Conservation (phyloP, 92 coral and sea anemone genomes). For the Umimayanthus kanabou region DNA sequence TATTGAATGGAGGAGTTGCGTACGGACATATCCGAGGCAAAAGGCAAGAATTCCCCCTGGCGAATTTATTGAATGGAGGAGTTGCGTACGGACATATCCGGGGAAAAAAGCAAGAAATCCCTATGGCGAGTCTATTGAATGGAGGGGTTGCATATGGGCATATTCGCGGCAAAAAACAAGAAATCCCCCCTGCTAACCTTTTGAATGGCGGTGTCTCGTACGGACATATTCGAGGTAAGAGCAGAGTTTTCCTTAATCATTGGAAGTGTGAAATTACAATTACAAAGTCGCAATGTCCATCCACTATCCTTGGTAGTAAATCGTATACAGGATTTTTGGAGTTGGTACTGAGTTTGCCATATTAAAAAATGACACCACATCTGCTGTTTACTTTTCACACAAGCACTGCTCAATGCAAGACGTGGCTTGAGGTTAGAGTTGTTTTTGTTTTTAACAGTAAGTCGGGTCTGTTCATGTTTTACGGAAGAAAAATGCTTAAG, state of each 20-base stretch:
- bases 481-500: not conserved
- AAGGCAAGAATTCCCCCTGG: not conserved
- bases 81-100: not conserved
- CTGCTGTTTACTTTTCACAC: too few species aligned
- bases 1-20: conserved; percentile 14
- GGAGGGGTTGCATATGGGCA: conserved; percentile 11
- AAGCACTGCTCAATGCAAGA: too few species aligned
- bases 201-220: conserved; percentile 8
- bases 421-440: too few species aligned
- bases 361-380: too few species aligned
- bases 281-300: too few species aligned
- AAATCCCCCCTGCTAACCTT: not conserved
- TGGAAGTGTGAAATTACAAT: not conserved
- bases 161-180: not conserved
- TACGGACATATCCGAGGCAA: conserved; percentile 10
- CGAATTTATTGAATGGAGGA: conserved; percentile 11
- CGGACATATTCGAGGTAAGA: conserved; percentile 7
- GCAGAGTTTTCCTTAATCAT: not conserved
- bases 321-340: not conserved
- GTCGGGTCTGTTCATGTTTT: too few species aligned
- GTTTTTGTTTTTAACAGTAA: too few species aligned
- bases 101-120: not conserved
- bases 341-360: not conserved
- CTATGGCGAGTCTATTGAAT: conserved; percentile 7
- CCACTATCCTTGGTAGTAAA: too few species aligned